Percentiles rank a stretch among this genome's conserved stretches.
phyloP scores from a whole-genome alignment of 2,888 invertebrate species.

The Dicranocentrus wangi region DNA sequence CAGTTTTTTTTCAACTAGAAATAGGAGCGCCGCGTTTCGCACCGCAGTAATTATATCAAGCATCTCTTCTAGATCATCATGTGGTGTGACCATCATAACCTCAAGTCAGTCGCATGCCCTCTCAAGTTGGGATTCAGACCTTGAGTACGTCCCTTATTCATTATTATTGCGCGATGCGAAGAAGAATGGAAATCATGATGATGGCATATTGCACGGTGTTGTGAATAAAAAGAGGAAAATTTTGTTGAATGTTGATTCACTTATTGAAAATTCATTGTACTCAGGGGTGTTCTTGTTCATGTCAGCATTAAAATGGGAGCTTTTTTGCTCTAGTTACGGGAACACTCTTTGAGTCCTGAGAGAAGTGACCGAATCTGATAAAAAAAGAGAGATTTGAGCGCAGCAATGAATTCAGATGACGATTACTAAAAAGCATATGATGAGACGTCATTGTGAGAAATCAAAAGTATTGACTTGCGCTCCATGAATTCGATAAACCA shows the following conservation, averaged over 20 bases:
- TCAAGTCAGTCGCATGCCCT: slow-evolving; percentile 43
- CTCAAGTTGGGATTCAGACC: too few relatives aligned
- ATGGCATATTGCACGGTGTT: slow-evolving; percentile 57
- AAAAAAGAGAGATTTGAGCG: neutral
- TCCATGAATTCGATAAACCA: slow-evolving; percentile 50
- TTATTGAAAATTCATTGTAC: slow-evolving; percentile 42
- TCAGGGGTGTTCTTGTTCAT: neutral
- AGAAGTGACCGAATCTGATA: neutral
- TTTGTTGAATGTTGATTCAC: slow-evolving; percentile 31
- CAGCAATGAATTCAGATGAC: slow-evolving; percentile 24
- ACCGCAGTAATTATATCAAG: slow-evolving; percentile 32
- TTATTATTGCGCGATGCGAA: too few relatives aligned
- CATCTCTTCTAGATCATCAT: slow-evolving; percentile 12
- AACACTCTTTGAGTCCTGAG: neutral
- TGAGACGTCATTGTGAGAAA: slow-evolving; percentile 52
- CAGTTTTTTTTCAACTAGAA: neutral
- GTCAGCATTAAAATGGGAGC: too few relatives aligned
- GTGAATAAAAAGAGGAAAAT: slow-evolving; percentile 50
- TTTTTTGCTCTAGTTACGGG: slow-evolving; percentile 21
- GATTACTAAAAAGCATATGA: slow-evolving; percentile 43
- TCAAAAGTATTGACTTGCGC: slow-evolving; percentile 41
- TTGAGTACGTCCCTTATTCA: too few relatives aligned
- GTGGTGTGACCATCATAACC: neutral
- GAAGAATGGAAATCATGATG: slow-evolving; percentile 23
- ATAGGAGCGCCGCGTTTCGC: slow-evolving; percentile 19